Evolutionary conservation across 2,888 invertebrate genomes (phyloP).

Genomic region (Drosophila incognita): DNA sequence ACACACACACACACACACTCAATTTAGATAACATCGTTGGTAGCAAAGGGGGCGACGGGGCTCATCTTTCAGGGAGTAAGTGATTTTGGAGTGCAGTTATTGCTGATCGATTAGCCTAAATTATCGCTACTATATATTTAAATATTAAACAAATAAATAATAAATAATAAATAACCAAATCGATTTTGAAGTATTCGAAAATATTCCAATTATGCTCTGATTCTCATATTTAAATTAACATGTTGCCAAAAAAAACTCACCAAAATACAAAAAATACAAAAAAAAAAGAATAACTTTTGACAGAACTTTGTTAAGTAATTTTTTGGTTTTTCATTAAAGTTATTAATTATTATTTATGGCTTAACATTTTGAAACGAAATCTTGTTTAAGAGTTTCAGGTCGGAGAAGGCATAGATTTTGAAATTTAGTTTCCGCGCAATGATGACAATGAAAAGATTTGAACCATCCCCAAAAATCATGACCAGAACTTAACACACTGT

Average conservation of each 20-base stretch:
- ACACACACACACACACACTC: neutral
- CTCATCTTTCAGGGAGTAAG: neutral
- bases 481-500: neutral
- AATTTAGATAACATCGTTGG: slow-evolving; percentile 5
- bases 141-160: too few relatives aligned
- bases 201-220: neutral
- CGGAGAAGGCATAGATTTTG: neutral
- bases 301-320: neutral
- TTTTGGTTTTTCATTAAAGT: neutral
- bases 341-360: neutral
- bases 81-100: neutral
- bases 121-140: neutral
- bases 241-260: neutral
- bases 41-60: neutral
- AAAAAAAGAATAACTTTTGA: neutral
- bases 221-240: neutral
- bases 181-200: too few relatives aligned
- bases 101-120: neutral
- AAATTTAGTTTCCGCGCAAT: neutral
- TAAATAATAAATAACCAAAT: too few relatives aligned
- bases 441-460: neutral
- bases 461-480: neutral
- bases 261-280: neutral
- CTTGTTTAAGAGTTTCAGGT: neutral
- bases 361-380: neutral